These are phyloP conservation scores for Phragmatobia fuliginosa DNA, from an alignment of 2,888 invertebrate species.

Conservation along the genomic window DNA sequence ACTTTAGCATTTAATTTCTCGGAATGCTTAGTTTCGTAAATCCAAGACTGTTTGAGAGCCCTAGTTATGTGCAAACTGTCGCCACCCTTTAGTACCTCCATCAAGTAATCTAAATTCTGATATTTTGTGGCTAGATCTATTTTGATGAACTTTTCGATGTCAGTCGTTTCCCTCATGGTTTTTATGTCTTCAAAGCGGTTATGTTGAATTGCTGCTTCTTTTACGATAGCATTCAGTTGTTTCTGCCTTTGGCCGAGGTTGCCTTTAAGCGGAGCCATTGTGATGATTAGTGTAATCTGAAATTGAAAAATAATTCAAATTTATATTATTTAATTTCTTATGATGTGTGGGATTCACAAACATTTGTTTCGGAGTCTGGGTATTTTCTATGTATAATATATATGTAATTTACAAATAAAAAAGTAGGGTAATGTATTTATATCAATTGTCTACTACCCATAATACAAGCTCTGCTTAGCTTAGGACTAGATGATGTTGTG, in stretches of 20 bases:
- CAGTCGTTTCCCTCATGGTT: slow-evolving; percentile 52
- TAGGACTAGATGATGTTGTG: too few relatives aligned
- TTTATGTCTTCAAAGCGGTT: slow-evolving; percentile 55
- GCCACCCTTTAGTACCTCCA: slow-evolving; percentile 66
- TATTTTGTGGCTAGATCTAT: slow-evolving; percentile 72
- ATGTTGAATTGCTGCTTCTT: slow-evolving; percentile 45
- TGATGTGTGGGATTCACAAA: too few relatives aligned
- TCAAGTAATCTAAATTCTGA: slow-evolving; percentile 63
- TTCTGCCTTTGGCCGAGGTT: slow-evolving; percentile 58
- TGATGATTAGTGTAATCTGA: slow-evolving; percentile 36
- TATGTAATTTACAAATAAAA: too few relatives aligned
- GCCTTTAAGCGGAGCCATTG: slow-evolving; percentile 59
- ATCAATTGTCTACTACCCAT: too few relatives aligned
- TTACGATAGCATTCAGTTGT: slow-evolving; percentile 60
- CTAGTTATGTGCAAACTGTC: slow-evolving; percentile 66
- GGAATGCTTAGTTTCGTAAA: slow-evolving; percentile 60
- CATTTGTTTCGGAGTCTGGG: too few relatives aligned
- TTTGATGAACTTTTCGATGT: slow-evolving; percentile 68
- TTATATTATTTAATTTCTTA: too few relatives aligned
- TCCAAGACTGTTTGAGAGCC: slow-evolving; percentile 67
- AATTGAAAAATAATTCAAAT: slow-evolving; percentile 13
- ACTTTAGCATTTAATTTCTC: slow-evolving; percentile 61
- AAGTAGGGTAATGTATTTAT: too few relatives aligned
- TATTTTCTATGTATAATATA: too few relatives aligned
- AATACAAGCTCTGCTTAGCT: too few relatives aligned